Percentiles rank a stretch among this genome's conserved stretches.
phyloP scores from a whole-genome alignment of 2,797 vertebrate genomes.

The Pachyuromys duprasi region DNA sequence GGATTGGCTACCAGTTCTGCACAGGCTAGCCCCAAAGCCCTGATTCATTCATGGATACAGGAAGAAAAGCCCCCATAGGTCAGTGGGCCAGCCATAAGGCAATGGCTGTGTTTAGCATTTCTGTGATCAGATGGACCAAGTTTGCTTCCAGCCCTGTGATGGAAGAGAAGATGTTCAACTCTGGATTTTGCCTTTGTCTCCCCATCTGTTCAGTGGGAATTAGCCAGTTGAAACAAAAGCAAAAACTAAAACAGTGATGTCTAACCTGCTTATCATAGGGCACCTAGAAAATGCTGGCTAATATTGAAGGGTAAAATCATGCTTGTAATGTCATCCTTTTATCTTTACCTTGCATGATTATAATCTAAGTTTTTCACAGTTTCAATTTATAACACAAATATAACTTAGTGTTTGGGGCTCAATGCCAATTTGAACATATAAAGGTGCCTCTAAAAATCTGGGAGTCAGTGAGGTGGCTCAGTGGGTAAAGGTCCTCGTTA shows the following conservation, averaged over 20 bases:
- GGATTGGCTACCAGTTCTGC: background rate
- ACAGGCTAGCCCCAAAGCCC: background rate
- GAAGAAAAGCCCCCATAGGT: background rate
- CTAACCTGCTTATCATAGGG: background rate
- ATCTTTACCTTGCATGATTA: slow-evolving; percentile 5
- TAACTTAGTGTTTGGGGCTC: background rate
- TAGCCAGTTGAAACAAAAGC: background rate
- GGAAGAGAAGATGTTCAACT: background rate
- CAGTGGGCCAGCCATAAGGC: background rate
- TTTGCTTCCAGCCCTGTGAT: background rate
- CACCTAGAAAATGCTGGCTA: background rate
- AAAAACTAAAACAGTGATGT: background rate
- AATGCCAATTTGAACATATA: background rate
- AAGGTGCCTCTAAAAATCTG: background rate
- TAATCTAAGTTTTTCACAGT: background rate
- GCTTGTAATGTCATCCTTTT: background rate
- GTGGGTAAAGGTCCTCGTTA: background rate
- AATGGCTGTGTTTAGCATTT: background rate
- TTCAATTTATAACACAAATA: background rate
- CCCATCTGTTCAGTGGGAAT: background rate
- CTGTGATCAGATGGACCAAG: background rate
- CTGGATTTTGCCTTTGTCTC: background rate
- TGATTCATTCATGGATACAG: background rate
- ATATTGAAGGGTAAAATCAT: background rate
- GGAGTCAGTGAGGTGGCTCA: background rate